These are phyloP conservation scores for Ips nitidus DNA, from an alignment of 1,140 invertebrate genomes.

Conservation along the genomic window DNA sequence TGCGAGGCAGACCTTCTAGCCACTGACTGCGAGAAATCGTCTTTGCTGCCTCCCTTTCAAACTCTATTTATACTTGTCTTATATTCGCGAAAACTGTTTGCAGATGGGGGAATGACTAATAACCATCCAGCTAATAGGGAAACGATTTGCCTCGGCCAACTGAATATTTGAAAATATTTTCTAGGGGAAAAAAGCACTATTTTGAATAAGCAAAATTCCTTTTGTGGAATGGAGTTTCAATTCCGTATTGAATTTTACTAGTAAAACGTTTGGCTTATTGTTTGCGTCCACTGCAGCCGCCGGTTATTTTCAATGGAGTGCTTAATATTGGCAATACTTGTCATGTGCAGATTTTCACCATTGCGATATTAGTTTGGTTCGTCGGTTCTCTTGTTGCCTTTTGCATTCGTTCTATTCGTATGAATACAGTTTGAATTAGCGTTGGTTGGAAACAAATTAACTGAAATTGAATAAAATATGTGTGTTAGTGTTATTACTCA, in stretches of 20 bases:
- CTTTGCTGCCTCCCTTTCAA: not conserved
- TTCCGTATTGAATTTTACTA: slow-evolving; percentile 20
- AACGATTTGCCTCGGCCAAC: too few species aligned
- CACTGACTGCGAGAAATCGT: not conserved
- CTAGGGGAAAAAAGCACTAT: not conserved
- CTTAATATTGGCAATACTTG: slow-evolving; percentile 23
- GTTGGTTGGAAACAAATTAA: too few species aligned
- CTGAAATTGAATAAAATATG: too few species aligned
- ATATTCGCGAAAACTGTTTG: not conserved
- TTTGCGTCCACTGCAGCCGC: slow-evolving; percentile 19
- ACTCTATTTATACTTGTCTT: slow-evolving; percentile 2
- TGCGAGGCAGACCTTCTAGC: not conserved
- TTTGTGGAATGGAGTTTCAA: slow-evolving; percentile 10
- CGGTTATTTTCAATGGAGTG: slow-evolving; percentile 22
- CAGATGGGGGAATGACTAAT: too few species aligned
- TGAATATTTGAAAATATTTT: not conserved
- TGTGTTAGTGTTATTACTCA: too few species aligned
- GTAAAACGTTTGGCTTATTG: slow-evolving; percentile 17
- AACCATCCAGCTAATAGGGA: too few species aligned
- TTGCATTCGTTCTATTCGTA: not conserved
- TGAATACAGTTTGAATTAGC: not conserved
- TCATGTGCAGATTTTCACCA: slow-evolving; percentile 20
- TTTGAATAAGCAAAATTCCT: slow-evolving; percentile 1
- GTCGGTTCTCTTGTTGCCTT: slow-evolving; percentile 9
- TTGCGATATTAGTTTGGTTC: slow-evolving; percentile 9